Evolutionary conservation across 92 coral and sea anemone species (phyloP).

Genomic region (Diadumene lineata): DNA sequence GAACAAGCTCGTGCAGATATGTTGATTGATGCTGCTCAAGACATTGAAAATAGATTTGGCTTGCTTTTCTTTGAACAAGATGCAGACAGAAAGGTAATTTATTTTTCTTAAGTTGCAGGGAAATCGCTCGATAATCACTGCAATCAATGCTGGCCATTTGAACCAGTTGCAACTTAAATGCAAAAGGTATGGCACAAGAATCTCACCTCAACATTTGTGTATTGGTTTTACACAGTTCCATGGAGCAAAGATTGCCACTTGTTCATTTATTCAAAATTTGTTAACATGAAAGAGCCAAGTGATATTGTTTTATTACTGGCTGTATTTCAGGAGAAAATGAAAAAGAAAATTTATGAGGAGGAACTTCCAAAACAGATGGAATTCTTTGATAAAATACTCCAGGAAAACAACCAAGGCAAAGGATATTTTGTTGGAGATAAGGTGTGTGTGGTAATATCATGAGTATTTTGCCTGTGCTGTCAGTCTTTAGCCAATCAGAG

Average conservation of each 20-base stretch:
- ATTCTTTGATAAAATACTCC: neutral
- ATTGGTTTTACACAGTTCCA: neutral
- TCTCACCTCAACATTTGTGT: neutral
- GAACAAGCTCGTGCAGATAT: neutral
- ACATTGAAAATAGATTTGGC: neutral
- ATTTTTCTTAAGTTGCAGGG: neutral
- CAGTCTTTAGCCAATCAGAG: neutral
- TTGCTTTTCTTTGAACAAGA: neutral
- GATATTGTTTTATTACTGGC: too few relatives aligned
- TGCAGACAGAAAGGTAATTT: neutral
- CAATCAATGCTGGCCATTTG: too few relatives aligned
- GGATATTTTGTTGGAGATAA: neutral
- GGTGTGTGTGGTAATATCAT: neutral
- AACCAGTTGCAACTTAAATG: neutral
- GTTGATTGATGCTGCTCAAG: neutral
- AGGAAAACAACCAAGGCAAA: neutral
- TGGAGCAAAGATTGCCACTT: neutral
- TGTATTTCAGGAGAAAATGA: too few relatives aligned
- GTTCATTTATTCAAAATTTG: neutral
- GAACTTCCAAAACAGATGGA: neutral
- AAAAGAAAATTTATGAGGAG: slow-evolving; percentile 7
- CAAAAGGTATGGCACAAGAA: neutral
- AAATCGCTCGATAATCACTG: neutral
- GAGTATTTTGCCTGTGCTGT: neutral
- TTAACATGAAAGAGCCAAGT: slow-evolving; percentile 7